Evolutionary conservation across 2,888 invertebrate genomes (phyloP), one percentile per base, ranked within the genome.

Genomic region (Gnatocerus cornutus): DNA sequence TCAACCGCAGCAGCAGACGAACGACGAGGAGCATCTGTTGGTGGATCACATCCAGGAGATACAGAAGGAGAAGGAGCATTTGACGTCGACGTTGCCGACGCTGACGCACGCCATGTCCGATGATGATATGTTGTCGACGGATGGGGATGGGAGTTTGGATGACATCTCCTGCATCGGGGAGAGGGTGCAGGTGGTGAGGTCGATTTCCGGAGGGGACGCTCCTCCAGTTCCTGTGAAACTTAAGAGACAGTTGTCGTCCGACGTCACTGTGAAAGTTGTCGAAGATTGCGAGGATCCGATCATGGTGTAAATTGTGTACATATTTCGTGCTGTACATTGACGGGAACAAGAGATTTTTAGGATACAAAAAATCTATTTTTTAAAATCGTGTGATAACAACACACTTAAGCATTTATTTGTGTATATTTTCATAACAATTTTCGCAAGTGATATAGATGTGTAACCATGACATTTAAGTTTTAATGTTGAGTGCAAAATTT

Each of bases 71-170:
- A 94, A 94, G 84, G 93, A 91, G 71, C 88, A 93, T 68, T 86
- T 95, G 73, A 94, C 95, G 27, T 91, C 92, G 58, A 91, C 92
- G 69, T 87, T 95, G 79, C 94, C 94, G 33, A 92, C 92, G 72
- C 88, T 95, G 69, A 92, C 93, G 71, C 90, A 94, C 76, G 92
- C 94, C 43, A 93, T 93, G 52, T 95, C 95, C 0, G 96, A 96
- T 84, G 96, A 96, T 83, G 96, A 96, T 85, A 87, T 96, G 82
- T 87, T 96, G 53, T 90, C 88, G 80, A 93, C 93, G 16, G 93
- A 93, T 84, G 89, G 92, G 77, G 94, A 94, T 82, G 94, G 93
- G 75, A 90, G 90, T 83, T 86, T 89, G 39, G 91, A 91, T 82
- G 91, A 91, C 85, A 81, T 85, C 48, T 83, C 84, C n/a, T 84